Evolutionary conservation across 2,888 invertebrate species (phyloP).

Genomic region (Phanerotoma sp.): DNA sequence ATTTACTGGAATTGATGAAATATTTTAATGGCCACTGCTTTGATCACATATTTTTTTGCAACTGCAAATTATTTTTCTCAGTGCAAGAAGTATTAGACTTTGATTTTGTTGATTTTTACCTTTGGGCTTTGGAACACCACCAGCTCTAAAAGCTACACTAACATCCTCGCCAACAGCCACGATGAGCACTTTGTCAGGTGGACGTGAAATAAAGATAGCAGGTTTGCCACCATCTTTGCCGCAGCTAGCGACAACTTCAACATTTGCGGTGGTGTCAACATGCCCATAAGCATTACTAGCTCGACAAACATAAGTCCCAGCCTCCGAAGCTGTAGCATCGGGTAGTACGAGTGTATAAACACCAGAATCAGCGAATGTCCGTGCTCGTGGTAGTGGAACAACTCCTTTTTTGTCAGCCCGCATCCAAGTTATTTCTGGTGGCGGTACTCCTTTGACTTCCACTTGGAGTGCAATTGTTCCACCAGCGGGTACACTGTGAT

Average conservation of each 20-base stretch:
- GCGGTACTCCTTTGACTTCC: slow-evolving; percentile 65
- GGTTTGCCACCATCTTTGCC: slow-evolving; percentile 69
- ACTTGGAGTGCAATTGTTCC: slow-evolving; percentile 83
- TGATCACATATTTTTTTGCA: too few relatives aligned
- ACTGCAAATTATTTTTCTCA: not conserved
- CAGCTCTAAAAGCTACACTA: slow-evolving; percentile 77
- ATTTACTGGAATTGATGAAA: too few relatives aligned
- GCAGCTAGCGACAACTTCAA: slow-evolving; percentile 68
- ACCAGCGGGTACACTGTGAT: slow-evolving; percentile 72
- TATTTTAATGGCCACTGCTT: too few relatives aligned
- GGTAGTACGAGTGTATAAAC: slow-evolving; percentile 74
- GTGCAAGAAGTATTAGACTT: not conserved
- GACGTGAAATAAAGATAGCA: slow-evolving; percentile 76
- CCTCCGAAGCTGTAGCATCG: slow-evolving; percentile 71
- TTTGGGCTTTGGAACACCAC: slow-evolving; percentile 83
- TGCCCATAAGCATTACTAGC: slow-evolving; percentile 74
- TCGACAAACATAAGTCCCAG: slow-evolving; percentile 73
- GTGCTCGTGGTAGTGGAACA: slow-evolving; percentile 65
- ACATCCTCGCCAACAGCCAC: slow-evolving; percentile 80
- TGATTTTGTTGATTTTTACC: too few relatives aligned
- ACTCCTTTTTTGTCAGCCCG: slow-evolving; percentile 61
- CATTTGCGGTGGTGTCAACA: slow-evolving; percentile 72
- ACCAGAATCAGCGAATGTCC: slow-evolving; percentile 68
- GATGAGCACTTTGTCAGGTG: slow-evolving; percentile 70
- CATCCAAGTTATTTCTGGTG: slow-evolving; percentile 77